These are phyloP conservation scores for Saxidomus purpurata DNA, from an alignment of 1,140 invertebrate species.

Conservation along the genomic window DNA sequence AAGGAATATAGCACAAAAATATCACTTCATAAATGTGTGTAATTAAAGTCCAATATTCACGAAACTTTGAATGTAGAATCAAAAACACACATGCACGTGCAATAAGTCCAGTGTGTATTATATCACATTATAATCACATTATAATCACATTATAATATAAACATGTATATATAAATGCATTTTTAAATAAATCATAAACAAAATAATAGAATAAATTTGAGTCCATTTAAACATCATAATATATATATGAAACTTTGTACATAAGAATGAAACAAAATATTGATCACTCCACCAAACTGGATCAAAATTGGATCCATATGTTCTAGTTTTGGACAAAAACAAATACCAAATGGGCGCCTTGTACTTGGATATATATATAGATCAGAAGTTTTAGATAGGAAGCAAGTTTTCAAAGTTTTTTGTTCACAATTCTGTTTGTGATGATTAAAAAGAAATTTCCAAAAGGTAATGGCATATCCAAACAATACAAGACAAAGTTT, in stretches of 20 bases:
- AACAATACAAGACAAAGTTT: conserved; percentile 34
- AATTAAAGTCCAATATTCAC: neutral
- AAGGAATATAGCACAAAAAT: neutral
- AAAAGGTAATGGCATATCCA: conserved; percentile 37
- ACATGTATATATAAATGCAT: conserved; percentile 40
- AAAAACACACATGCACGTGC: neutral
- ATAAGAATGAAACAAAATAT: conserved; percentile 29
- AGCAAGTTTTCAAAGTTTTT: too few relatives aligned
- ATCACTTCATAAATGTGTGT: neutral
- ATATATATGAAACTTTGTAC: neutral
- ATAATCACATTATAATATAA: too few relatives aligned
- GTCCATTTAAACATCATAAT: neutral
- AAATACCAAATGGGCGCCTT: conserved; percentile 67
- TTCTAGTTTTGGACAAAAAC: conserved; percentile 35
- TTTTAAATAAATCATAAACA: neutral
- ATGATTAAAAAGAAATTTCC: neutral
- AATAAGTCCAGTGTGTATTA: neutral
- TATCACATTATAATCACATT: conserved; percentile 5
- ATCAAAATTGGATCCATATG: neutral
- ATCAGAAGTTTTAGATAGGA: too few relatives aligned
- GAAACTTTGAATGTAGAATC: neutral
- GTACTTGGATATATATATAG: conserved; percentile 58
- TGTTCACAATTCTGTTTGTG: too few relatives aligned
- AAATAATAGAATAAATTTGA: conserved; percentile 10
- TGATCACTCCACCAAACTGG: conserved; percentile 58